Conservation (phyloP, 53 echinoderm and acorn worm genomes). For the Hippasteria phrygiana region DNA sequence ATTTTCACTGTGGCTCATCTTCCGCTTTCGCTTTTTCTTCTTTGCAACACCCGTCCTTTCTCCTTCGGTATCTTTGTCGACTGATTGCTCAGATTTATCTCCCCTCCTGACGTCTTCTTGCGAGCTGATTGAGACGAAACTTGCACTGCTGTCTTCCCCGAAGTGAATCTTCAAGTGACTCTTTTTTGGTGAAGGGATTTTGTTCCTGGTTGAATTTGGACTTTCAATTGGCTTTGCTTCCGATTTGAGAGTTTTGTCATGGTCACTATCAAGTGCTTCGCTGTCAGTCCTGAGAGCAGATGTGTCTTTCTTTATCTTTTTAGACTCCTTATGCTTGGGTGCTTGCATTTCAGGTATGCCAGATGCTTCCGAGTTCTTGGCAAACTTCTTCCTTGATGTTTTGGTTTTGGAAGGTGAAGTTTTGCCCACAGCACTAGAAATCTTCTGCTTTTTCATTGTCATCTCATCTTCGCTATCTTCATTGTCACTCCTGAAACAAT, state of each 20-base stretch:
- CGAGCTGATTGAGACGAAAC: not conserved
- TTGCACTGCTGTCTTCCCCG: not conserved
- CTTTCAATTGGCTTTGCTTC: not conserved
- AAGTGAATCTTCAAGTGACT: not conserved
- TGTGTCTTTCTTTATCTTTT: not conserved
- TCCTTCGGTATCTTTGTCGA: not conserved
- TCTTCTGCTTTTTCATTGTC: not conserved
- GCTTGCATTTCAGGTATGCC: not conserved
- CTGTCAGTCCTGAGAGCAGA: not conserved
- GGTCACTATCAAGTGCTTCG: not conserved
- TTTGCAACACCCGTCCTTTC: not conserved
- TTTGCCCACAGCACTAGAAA: not conserved
- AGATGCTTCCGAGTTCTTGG: not conserved
- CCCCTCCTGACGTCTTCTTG: not conserved
- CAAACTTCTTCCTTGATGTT: constrained; percentile 25
- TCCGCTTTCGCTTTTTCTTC: constrained; percentile 33
- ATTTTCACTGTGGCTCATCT: constrained; percentile 58
- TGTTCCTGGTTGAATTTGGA: not conserved
- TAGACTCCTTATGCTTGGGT: not conserved
- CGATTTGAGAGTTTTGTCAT: not conserved
- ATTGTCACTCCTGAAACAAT: constrained; percentile 38
- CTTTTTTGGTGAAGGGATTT: not conserved
- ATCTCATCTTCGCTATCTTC: constrained; percentile 44
- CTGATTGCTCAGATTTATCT: not conserved
- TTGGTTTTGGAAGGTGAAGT: not conserved